Base-by-base conservation (phyloP, 2,888 invertebrate species). In the Mesoligia furuncula region DNA sequence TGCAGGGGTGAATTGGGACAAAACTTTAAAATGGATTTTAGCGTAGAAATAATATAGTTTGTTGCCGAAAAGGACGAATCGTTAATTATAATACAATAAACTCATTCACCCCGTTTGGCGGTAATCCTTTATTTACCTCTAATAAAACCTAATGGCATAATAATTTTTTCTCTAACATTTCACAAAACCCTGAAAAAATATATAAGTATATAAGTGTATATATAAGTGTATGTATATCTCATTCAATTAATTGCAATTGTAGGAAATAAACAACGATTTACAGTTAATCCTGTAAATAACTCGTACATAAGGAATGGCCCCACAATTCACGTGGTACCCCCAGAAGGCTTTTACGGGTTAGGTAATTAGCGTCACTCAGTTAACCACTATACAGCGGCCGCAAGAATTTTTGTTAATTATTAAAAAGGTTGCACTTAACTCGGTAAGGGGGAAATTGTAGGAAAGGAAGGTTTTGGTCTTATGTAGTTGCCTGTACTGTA, bases 331-430 rank as follows among this genome's bases (percentile, higher is more conserved):
- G 90, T 88, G 87, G 84, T 85, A 87, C 90, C 94, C 93, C 93
- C 91, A 92, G 92, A 92, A 95, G 95, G 95, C 95, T 95, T 94
- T 95, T 95, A 95, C 93, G 95, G 95, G 94, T 95, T 93, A 94
- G 92, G 94, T 93, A 96, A 96, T 96, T 96, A 96, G 95, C 94
- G 94, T 96, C 96, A 96, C 95, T 96, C 96, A 96, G 95, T 96
- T 96, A 96, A 94, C 92, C 95, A 94, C 95, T 94, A 95, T 91
- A 92, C 90, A 83, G 85, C 84, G 90, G 92, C 89, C 90, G 90
- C 92, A 93, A 94, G 95, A 95, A 95, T 94, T 96, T 95, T 95
- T 93, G 95, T 96, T 95, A 96, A 96, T 96, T 93, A 96, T 96
- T 96, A 95, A 96, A 95, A 95, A 95, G 95, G 95, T 94, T 95